Conservation (phyloP, 2,113 vertebrate genomes). For the Percopsis transmontana region DNA sequence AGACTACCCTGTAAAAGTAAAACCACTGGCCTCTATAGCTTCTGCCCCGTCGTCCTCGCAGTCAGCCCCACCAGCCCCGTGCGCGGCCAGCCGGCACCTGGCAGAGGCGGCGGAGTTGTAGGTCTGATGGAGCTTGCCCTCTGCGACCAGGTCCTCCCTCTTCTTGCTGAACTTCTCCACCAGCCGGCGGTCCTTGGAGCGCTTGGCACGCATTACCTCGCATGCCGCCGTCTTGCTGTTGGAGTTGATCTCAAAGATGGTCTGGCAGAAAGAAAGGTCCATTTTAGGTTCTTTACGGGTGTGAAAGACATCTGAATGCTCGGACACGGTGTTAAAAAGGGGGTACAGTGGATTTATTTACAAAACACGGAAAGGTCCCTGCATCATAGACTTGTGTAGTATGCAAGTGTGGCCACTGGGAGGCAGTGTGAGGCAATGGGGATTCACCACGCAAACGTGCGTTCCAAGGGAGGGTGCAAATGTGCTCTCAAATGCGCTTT, state of each 20-base stretch:
- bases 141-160: slow-evolving; percentile 63
- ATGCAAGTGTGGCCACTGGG: no score
- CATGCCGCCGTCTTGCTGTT: slow-evolving; percentile 83
- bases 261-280: slow-evolving; percentile 69
- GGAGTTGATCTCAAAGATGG: slow-evolving; percentile 97
- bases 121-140: slow-evolving; percentile 29
- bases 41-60: no score
- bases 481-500: no score
- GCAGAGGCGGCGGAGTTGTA: background rate
- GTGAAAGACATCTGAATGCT: background rate
- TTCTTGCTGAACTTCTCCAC: slow-evolving; percentile 82
- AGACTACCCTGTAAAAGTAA: no score
- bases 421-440: no score
- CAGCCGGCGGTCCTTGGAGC: slow-evolving; percentile 76
- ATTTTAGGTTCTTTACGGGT: background rate
- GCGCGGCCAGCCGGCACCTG: background rate
- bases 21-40: no score
- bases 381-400: no score
- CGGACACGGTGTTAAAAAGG: no score
- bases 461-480: no score
- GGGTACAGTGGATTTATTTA: no score
- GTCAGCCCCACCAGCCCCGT: background rate
- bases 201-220: slow-evolving; percentile 88
- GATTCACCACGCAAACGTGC: no score
- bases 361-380: no score